Evolutionary conservation across 2,888 invertebrate species (phyloP), one percentile per base, ranked within the genome.

Genomic region (Mesochorus sp.): DNA sequence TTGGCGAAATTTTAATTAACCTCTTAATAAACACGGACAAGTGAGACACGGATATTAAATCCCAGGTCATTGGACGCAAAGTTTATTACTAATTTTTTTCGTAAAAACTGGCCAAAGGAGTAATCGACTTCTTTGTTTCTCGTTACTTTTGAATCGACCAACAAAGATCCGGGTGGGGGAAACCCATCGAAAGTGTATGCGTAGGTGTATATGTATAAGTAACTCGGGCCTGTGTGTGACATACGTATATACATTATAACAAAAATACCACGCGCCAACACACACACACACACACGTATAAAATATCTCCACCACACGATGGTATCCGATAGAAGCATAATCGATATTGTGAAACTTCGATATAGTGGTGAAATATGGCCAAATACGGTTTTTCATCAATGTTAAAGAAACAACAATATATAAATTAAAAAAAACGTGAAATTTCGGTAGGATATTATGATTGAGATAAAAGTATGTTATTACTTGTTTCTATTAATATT

Each of bases 401-500:
- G 68, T 59, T 73, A 72, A 55, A 70, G 64, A 28, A 26, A 70
- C 68, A 72, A 79, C n/a, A 78, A 68, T 75, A 76, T 3, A 51
- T 68, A 75, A 75, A 73, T 64, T 71, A 62, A 74, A 71, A n/a
- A n/a, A n/a, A n/a, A n/a, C n/a, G n/a, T 47, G 57, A 21, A 68
- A 49, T 57, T 64, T 42, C 79, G 73, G 70, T 79, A 80, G 80
- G 81, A 85, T 90, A 91, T 88, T 89, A 94, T 94, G 94, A 92
- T 91, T 91, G 91, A 92, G 86, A 92, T 92, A 91, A 91, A 92
- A 89, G 91, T 94, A 92, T 94, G 93, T 92, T 93, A 93, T 93
- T 94, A 93, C 91, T 92, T 95, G 91, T 93, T 94, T 92, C 90
- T 94, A 91, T 92, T 95, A 91, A 94, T 93, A 87, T 92, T 95